These are phyloP conservation scores for Bothrops jararaca DNA, from an alignment of 2,113 vertebrate genomes.

Conservation along the genomic window DNA sequence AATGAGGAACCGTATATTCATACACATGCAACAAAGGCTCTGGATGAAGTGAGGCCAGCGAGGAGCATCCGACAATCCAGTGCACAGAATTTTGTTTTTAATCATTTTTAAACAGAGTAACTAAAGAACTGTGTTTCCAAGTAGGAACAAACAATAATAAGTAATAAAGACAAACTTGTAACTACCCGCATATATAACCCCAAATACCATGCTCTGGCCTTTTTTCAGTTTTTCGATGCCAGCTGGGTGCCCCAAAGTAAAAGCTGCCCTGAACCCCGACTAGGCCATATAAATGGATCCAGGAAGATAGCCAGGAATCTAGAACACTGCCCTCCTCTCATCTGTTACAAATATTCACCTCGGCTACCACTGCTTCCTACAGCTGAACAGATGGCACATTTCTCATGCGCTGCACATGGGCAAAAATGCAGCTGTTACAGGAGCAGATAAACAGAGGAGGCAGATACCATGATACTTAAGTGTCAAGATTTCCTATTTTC, in stretches of 20 bases:
- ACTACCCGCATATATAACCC: neutral
- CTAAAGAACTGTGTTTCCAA: neutral
- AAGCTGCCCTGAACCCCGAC: neutral
- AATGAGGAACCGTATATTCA: neutral
- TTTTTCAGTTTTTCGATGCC: neutral
- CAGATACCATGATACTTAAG: neutral
- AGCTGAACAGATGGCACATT: neutral
- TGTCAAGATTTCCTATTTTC: neutral
- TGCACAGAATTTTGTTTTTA: neutral
- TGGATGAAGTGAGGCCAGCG: neutral
- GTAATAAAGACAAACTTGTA: neutral
- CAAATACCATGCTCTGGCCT: neutral
- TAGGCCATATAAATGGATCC: neutral
- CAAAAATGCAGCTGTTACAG: neutral
- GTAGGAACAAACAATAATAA: neutral
- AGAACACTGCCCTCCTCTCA: neutral
- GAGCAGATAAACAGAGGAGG: neutral
- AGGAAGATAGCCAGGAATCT: neutral
- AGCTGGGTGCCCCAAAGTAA: neutral
- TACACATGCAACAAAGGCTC: neutral
- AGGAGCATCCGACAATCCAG: neutral
- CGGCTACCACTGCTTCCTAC: neutral
- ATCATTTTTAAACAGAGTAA: neutral
- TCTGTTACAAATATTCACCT: neutral
- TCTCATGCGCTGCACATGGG: neutral